Percentiles rank a stretch among this genome's conserved stretches.
Conservation (phyloP, 1,140 invertebrate species). For the Drosophila obscura region DNA sequence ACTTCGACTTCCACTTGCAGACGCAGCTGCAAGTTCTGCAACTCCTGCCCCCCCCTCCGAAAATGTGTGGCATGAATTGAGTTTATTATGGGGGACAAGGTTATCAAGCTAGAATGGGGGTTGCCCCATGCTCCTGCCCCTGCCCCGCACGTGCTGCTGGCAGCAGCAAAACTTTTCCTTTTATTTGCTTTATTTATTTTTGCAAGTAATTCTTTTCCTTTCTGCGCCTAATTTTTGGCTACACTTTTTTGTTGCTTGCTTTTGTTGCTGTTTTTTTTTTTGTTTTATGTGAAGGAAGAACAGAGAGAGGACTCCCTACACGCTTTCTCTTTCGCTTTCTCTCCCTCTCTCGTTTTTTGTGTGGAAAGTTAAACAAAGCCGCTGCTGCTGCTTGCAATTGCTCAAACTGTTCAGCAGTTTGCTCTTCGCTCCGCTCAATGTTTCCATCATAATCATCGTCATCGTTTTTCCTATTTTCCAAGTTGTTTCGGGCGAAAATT, state of each 20-base stretch:
- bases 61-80: constrained; percentile 47
- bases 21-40: too few species aligned
- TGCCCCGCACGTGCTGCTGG: constrained; percentile 43
- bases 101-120: constrained; percentile 16
- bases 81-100: constrained; percentile 61
- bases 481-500: constrained; percentile 60
- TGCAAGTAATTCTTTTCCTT: constrained; percentile 67
- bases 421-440: constrained; percentile 9
- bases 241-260: constrained; percentile 13
- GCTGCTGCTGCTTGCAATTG: constrained; percentile 55
- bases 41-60: too few species aligned
- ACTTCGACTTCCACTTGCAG: background rate
- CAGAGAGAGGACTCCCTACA: background rate
- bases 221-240: constrained; percentile 70
- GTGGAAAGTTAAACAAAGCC: constrained; percentile 69
- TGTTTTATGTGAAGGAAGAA: background rate
- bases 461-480: background rate
- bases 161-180: constrained; percentile 55
- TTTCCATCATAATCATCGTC: constrained; percentile 14
- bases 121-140: background rate
- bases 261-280: background rate
- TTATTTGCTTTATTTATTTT: constrained; percentile 51
- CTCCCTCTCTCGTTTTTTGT: constrained; percentile 5
- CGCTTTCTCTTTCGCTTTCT: constrained; percentile 39
- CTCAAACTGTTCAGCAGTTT: constrained; percentile 49